phyloP scores from a whole-genome alignment of 2,113 vertebrate genomes.

The Calypte anna region DNA sequence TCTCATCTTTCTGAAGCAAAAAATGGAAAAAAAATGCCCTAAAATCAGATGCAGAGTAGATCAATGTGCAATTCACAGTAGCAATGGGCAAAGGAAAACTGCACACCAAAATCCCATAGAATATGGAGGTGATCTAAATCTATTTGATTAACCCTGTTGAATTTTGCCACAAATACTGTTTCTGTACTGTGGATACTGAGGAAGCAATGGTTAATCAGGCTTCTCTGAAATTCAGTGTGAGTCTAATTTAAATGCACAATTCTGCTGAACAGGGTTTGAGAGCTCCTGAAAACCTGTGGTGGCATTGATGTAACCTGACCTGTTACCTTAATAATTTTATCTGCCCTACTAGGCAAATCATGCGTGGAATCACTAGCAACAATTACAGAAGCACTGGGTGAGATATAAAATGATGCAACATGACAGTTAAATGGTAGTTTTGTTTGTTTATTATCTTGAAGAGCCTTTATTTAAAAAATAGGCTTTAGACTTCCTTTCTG shows the following conservation, averaged over 20 bases:
- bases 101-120: background rate
- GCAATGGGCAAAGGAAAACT: background rate
- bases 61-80: background rate
- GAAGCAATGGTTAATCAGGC: background rate
- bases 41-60: background rate
- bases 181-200: background rate
- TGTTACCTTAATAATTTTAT: constrained; percentile 23
- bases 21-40: background rate
- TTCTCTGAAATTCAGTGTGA: background rate
- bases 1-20: background rate
- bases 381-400: background rate
- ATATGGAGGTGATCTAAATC: background rate
- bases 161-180: background rate
- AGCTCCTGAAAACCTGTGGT: background rate
- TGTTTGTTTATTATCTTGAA: constrained; percentile 36
- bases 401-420: background rate
- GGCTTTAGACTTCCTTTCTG: constrained; percentile 58
- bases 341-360: background rate
- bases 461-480: constrained; percentile 53
- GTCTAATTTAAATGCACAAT: background rate
- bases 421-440: constrained; percentile 51
- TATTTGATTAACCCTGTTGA: background rate
- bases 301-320: constrained; percentile 30
- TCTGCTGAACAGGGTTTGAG: background rate
- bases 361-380: background rate